Evolutionary conservation across 2,797 vertebrate genomes (phyloP).

Genomic region (Enteromius thamalakanensis): DNA sequence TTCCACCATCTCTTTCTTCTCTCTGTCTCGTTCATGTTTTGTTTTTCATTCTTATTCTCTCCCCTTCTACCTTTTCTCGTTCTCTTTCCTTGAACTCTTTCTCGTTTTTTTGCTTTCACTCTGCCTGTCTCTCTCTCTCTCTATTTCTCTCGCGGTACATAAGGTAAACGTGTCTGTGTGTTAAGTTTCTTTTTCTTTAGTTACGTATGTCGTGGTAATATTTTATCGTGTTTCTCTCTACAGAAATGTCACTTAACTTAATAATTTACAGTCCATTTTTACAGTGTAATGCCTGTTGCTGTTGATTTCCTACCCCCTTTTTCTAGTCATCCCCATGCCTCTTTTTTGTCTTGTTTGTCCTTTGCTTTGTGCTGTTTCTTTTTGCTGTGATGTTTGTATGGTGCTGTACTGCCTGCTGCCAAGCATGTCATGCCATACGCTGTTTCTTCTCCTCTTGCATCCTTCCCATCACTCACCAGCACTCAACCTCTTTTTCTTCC

Average conservation of each 20-base stretch:
- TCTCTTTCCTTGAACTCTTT: constrained; percentile 19
- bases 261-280: constrained; percentile 31
- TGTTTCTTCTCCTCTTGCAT: constrained; percentile 41
- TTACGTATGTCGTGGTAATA: constrained; percentile 20
- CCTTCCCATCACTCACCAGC: constrained; percentile 18
- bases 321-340: background rate
- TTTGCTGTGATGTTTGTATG: background rate
- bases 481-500: constrained; percentile 74
- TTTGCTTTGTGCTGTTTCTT: constrained; percentile 6
- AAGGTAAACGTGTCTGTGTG: constrained; percentile 43
- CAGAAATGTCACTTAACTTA: constrained; percentile 33
- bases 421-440: constrained; percentile 34
- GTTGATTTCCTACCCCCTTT: constrained; percentile 34
- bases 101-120: background rate
- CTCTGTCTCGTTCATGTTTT: constrained; percentile 35
- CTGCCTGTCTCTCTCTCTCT: constrained; percentile 25
- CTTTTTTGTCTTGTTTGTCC: background rate
- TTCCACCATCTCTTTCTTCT: constrained; percentile 79
- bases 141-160: constrained; percentile 21
- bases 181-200: background rate
- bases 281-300: constrained; percentile 49
- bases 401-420: constrained; percentile 31
- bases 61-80: constrained; percentile 11
- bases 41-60: background rate
- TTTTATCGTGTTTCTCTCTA: constrained; percentile 38